Percentiles rank a stretch among this genome's conserved stretches.
phyloP scores from a whole-genome alignment of 2,797 vertebrate species.

The Cyprinodon diabolis region DNA sequence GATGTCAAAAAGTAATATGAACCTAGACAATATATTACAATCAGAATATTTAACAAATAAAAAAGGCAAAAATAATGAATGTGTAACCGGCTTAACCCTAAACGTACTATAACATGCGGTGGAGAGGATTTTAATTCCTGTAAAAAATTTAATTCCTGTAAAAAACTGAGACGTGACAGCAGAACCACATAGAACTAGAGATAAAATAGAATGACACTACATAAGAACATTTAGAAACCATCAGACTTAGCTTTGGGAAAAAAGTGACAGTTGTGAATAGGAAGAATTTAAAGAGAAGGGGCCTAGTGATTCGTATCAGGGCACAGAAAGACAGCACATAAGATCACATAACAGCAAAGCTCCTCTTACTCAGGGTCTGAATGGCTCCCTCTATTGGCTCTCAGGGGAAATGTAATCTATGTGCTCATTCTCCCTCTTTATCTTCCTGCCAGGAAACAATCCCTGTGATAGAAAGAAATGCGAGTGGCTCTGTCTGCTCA shows the following conservation, averaged over 20 bases:
- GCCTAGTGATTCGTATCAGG: no score
- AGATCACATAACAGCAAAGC: no score
- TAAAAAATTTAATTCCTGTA: no score
- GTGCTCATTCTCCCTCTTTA: background rate
- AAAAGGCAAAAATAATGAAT: no score
- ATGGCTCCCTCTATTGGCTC: background rate
- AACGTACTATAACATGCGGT: no score
- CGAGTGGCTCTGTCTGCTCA: constrained; percentile 95
- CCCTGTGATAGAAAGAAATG: constrained; percentile 97
- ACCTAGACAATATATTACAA: background rate
- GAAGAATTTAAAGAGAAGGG: no score
- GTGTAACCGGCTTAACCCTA: no score
- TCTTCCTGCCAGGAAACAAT: constrained; percentile 84
- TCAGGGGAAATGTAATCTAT: background rate
- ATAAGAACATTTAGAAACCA: background rate
- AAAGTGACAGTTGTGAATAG: no score
- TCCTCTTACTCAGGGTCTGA: background rate
- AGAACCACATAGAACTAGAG: background rate
- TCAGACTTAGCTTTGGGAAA: no score
- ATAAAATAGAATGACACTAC: background rate
- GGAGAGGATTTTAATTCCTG: no score
- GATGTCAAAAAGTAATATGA: background rate
- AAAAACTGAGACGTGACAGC: background rate
- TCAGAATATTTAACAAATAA: background rate
- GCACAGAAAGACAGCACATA: no score